These are phyloP conservation scores for Lethocerus indicus DNA, from an alignment of 1,140 invertebrate species.

Conservation along the genomic window DNA sequence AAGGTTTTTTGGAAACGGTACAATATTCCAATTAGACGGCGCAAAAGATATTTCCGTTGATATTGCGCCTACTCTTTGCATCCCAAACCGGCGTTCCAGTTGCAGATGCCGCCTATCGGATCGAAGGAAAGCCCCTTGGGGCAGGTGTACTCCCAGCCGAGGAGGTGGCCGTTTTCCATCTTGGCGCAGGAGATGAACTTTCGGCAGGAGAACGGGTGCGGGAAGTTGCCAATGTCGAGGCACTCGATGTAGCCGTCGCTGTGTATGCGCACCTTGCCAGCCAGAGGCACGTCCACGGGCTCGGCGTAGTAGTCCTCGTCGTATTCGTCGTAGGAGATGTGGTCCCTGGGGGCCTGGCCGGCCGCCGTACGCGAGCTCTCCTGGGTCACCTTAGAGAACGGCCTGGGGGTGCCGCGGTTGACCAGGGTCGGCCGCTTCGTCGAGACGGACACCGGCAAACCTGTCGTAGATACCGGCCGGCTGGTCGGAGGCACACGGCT, in stretches of 20 bases:
- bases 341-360: slow-evolving; percentile 22
- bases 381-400: slow-evolving; percentile 14
- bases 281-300: slow-evolving; percentile 24
- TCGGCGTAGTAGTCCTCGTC: slow-evolving; percentile 24
- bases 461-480: no score
- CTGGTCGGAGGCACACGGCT: no score
- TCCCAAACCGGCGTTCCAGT: slow-evolving; percentile 62
- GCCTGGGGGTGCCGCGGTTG: slow-evolving; percentile 13
- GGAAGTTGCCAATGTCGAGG: slow-evolving; percentile 71
- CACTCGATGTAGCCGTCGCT: slow-evolving; percentile 52
- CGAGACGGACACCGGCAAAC: no score
- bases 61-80: slow-evolving; percentile 31
- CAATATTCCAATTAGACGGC: not conserved
- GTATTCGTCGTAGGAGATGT: slow-evolving; percentile 29
- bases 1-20: no score
- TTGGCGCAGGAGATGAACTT: slow-evolving; percentile 77
- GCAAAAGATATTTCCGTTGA: not conserved
- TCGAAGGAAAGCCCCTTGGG: slow-evolving; percentile 69
- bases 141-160: slow-evolving; percentile 76
- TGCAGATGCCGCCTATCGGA: slow-evolving; percentile 74
- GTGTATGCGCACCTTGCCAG: slow-evolving; percentile 35
- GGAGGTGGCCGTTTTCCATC: slow-evolving; percentile 52
- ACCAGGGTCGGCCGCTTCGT: no score
- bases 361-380: no score
- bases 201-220: slow-evolving; percentile 69